Percentiles rank a stretch among this genome's conserved stretches.
phyloP scores from a whole-genome alignment of 2,797 vertebrate species.

The Loriculus beryllinus region DNA sequence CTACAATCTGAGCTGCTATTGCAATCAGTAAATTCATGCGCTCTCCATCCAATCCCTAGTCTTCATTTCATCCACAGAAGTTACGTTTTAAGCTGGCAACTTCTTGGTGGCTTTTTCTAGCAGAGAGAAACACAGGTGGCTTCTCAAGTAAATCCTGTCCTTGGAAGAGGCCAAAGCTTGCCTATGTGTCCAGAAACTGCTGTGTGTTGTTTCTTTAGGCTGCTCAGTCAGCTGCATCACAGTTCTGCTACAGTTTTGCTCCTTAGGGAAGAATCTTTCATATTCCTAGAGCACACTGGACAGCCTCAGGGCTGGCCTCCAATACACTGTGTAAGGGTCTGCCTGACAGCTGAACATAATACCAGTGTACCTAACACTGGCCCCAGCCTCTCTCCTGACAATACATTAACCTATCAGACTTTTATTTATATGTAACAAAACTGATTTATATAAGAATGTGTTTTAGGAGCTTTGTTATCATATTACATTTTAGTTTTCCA shows the following conservation, averaged over 20 bases:
- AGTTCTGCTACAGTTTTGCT: background rate
- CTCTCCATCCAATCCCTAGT: background rate
- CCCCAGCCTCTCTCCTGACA: background rate
- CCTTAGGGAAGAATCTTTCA: background rate
- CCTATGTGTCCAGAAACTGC: background rate
- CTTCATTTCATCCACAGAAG: background rate
- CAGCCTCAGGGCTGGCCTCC: background rate
- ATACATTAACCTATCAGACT: background rate
- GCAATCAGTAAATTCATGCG: background rate
- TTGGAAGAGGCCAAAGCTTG: background rate
- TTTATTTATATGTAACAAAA: background rate
- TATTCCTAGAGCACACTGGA: background rate
- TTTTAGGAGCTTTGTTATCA: background rate
- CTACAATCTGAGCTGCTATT: background rate
- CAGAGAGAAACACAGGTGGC: background rate
- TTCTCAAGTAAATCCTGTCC: background rate
- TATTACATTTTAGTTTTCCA: background rate
- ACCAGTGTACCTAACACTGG: background rate
- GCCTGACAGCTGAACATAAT: background rate
- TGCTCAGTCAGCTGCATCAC: background rate
- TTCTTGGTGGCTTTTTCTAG: background rate
- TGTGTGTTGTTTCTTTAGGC: background rate
- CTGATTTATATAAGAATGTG: background rate
- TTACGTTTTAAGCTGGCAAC: background rate
- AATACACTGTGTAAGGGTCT: rapidly evolving